Evolutionary conservation across 2,797 vertebrate genomes (phyloP).

Genomic region (Sorex maritimensis): DNA sequence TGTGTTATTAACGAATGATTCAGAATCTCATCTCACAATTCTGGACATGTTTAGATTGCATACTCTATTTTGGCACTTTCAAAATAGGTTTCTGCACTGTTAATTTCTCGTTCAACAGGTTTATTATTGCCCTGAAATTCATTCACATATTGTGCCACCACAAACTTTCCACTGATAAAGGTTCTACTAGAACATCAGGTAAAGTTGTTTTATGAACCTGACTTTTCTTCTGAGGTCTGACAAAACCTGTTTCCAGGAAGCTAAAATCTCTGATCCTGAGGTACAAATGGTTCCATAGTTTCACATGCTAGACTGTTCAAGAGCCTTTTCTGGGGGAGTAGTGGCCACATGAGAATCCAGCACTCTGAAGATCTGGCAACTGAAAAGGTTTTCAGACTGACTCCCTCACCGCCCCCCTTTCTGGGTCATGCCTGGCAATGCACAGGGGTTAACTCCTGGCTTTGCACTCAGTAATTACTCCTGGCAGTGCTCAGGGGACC

Average conservation of each 20-base stretch:
- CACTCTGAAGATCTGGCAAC: slow-evolving; percentile 94
- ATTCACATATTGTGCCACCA: slow-evolving; percentile 93
- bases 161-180: slow-evolving; percentile 92
- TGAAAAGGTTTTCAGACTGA: slow-evolving; percentile 93
- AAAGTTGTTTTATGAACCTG: slow-evolving; percentile 82
- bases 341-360: slow-evolving; percentile 91
- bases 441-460: too few species aligned
- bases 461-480: too few species aligned
- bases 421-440: too few species aligned
- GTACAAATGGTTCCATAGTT: slow-evolving; percentile 94
- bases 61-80: slow-evolving; percentile 95
- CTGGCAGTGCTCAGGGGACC: too few species aligned
- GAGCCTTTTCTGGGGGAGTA: slow-evolving; percentile 92
- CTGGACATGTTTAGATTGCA: slow-evolving; percentile 95
- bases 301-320: slow-evolving; percentile 95
- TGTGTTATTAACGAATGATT: too few species aligned
- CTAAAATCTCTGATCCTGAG: slow-evolving; percentile 95
- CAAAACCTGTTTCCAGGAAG: slow-evolving; percentile 95
- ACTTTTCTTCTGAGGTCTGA: slow-evolving; percentile 89
- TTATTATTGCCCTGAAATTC: slow-evolving; percentile 93
- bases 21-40: slow-evolving; percentile 85
- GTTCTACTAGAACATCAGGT: slow-evolving; percentile 93
- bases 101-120: slow-evolving; percentile 86
- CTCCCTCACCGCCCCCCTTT: not conserved
- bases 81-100: slow-evolving; percentile 92